phyloP scores from a whole-genome alignment of 2,797 vertebrate species.

The Alexandromys oeconomus region DNA sequence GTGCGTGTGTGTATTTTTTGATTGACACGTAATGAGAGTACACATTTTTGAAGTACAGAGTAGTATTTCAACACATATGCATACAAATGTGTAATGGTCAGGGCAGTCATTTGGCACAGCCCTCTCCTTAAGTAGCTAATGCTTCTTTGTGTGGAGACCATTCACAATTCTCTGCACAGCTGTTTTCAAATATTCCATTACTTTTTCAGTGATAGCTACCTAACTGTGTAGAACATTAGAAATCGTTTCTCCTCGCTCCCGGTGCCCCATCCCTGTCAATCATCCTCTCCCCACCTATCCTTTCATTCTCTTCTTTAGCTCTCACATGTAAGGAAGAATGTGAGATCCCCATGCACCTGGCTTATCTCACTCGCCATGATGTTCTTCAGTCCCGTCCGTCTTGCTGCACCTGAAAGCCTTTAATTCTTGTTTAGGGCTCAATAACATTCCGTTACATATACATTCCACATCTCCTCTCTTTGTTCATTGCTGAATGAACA shows the following conservation, averaged over 20 bases:
- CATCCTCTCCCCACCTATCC: not conserved
- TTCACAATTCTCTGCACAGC: not conserved
- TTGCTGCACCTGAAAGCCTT: not conserved
- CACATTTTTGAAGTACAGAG: not conserved
- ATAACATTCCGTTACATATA: not conserved
- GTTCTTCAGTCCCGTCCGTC: not conserved
- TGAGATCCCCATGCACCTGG: not conserved
- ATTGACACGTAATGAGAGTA: not conserved
- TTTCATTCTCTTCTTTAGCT: not conserved
- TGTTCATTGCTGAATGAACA: not conserved
- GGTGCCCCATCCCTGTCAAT: not conserved
- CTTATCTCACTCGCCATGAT: not conserved
- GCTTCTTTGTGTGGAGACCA: not conserved
- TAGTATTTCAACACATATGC: not conserved
- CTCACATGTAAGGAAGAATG: not conserved
- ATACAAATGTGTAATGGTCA: not conserved
- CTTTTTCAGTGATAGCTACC: not conserved
- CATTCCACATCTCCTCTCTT: not conserved
- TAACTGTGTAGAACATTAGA: not conserved
- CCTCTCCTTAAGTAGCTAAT: not conserved
- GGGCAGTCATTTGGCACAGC: not conserved
- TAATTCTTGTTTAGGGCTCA: not conserved
- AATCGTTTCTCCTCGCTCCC: not conserved
- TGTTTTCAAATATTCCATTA: not conserved
- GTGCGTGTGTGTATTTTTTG: not conserved